phyloP scores from a whole-genome alignment of 2,797 vertebrate species.

The Galagoides demidoff region DNA sequence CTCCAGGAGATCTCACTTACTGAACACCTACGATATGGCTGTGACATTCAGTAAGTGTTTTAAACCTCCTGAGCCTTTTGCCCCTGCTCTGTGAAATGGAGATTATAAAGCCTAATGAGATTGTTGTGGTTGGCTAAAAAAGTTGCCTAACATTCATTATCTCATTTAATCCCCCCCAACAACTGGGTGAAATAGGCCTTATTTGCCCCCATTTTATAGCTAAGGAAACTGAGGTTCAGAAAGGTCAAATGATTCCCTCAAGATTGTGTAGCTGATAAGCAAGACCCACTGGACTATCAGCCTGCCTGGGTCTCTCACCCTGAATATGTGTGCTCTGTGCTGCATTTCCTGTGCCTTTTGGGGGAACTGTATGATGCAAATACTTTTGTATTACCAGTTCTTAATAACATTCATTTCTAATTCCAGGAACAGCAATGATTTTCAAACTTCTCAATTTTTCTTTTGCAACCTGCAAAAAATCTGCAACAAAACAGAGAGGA shows the following conservation, averaged over 20 bases:
- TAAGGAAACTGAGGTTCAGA: slow-evolving; percentile 34
- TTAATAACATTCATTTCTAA: slow-evolving; percentile 4
- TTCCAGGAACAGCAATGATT: background rate
- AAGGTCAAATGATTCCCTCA: background rate
- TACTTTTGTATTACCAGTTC: background rate
- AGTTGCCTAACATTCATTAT: slow-evolving; percentile 14
- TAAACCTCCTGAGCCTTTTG: slow-evolving; percentile 13
- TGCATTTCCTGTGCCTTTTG: background rate
- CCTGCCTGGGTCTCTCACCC: background rate
- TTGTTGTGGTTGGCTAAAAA: slow-evolving; percentile 34
- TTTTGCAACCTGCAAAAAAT: slow-evolving; percentile 17
- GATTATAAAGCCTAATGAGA: slow-evolving; percentile 1
- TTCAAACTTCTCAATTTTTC: background rate
- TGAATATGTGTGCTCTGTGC: background rate
- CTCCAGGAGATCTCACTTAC: background rate
- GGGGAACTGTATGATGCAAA: background rate
- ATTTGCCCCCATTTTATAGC: slow-evolving; percentile 29
- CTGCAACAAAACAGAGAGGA: background rate
- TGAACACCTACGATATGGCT: background rate
- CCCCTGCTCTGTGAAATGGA: background rate
- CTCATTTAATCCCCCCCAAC: background rate
- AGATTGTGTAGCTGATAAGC: background rate
- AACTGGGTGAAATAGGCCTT: background rate
- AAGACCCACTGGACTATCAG: background rate
- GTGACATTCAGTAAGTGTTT: background rate